Percentiles rank a stretch among this genome's conserved stretches.
phyloP scores from a whole-genome alignment of 2,113 vertebrate species.

The Ramphastos sulfuratus region DNA sequence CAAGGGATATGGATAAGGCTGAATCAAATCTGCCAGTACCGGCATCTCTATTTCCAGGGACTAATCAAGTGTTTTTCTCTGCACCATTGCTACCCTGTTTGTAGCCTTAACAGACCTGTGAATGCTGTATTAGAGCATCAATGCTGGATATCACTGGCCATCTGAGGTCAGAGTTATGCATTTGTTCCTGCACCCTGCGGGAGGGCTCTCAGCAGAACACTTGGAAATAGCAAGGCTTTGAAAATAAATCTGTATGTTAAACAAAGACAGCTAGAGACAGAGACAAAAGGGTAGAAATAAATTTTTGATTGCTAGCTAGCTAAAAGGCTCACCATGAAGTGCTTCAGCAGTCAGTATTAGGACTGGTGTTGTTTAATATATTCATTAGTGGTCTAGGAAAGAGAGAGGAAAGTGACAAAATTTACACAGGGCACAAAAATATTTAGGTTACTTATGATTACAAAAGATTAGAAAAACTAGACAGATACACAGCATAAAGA shows the following conservation, averaged over 20 bases:
- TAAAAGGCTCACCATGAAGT: constrained; percentile 46
- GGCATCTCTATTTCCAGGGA: not conserved
- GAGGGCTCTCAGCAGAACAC: constrained; percentile 4
- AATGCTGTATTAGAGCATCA: not conserved
- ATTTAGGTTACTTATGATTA: constrained; percentile 51
- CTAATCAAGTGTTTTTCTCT: not conserved
- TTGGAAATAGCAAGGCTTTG: not conserved
- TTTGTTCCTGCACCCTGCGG: not conserved
- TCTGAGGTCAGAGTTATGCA: not conserved
- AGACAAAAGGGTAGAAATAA: constrained; percentile 53
- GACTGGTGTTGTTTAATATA: constrained; percentile 28
- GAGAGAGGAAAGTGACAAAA: constrained; percentile 52
- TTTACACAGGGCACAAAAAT: constrained; percentile 53
- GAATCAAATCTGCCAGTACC: not conserved
- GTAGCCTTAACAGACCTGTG: not conserved
- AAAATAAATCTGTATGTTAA: constrained; percentile 45
- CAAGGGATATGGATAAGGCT: not conserved
- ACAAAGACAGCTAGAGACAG: not conserved
- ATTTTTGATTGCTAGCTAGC: constrained; percentile 49
- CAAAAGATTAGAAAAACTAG: constrained; percentile 57
- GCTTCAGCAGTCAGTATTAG: constrained; percentile 25
- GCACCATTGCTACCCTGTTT: not conserved
- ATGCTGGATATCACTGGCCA: not conserved
- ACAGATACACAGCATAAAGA: constrained; percentile 44
- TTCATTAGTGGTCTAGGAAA: constrained; percentile 11